phyloP scores from a whole-genome alignment of 2,113 vertebrate species.

The Cranoglanis bouderius region DNA sequence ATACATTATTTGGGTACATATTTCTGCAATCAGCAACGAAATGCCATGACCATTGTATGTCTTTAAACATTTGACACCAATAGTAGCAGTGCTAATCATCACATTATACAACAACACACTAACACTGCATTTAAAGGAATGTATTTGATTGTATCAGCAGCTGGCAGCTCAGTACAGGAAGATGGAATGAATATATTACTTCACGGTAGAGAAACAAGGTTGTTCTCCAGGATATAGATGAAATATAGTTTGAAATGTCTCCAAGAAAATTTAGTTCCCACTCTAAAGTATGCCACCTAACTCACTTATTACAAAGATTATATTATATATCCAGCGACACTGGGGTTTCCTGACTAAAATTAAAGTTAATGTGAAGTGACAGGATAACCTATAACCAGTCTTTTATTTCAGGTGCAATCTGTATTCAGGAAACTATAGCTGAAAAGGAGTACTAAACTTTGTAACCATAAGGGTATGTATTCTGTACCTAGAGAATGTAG shows the following conservation, averaged over 20 bases:
- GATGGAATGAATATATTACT: neutral
- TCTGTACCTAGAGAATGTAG: neutral
- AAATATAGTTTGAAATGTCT: neutral
- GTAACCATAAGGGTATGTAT: neutral
- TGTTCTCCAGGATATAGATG: neutral
- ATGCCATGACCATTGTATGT: neutral
- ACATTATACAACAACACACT: neutral
- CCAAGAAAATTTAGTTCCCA: neutral
- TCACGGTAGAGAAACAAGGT: neutral
- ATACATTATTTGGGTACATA: neutral
- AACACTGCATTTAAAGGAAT: neutral
- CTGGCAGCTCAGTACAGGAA: neutral
- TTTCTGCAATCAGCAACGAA: conserved; percentile 3
- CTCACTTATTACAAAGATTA: neutral
- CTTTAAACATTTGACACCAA: neutral
- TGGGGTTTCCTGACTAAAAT: neutral
- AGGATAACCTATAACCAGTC: neutral
- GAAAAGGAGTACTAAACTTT: neutral
- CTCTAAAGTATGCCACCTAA: neutral
- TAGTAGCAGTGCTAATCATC: neutral
- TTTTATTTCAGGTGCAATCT: neutral
- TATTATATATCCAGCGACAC: neutral
- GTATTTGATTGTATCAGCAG: neutral
- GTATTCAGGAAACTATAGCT: neutral
- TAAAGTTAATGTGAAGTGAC: neutral